A percentile compares a stretch with the other conserved stretches of the same genome.
Conservation (phyloP, 2,888 invertebrate genomes). For the Serripes groenlandicus region DNA sequence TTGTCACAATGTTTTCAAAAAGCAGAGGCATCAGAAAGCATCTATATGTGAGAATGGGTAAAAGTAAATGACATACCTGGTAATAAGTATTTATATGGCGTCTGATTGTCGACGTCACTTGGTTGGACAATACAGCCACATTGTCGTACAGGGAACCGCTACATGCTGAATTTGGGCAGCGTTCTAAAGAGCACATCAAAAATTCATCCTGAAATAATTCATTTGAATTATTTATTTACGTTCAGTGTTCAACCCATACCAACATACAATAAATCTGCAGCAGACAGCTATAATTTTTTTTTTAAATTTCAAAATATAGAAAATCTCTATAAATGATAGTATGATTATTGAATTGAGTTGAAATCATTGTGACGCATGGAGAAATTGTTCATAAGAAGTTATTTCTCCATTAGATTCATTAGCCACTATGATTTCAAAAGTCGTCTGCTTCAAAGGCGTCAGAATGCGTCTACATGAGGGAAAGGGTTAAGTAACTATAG, state of each 20-base stretch:
- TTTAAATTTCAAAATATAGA: too few relatives aligned
- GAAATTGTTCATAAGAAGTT: too few relatives aligned
- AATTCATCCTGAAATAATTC: conserved; percentile 80
- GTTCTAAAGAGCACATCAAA: conserved; percentile 87
- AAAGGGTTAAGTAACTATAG: too few relatives aligned
- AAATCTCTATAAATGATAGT: too few relatives aligned
- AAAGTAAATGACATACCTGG: conserved; percentile 85
- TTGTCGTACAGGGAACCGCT: conserved; percentile 89
- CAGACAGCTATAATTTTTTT: too few relatives aligned
- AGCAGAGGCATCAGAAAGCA: neutral
- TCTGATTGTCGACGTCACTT: conserved; percentile 90
- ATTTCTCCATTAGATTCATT: too few relatives aligned
- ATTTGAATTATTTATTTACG: neutral
- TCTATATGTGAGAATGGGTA: neutral
- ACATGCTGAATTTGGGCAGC: conserved; percentile 91
- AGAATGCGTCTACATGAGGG: too few relatives aligned
- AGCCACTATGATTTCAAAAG: too few relatives aligned
- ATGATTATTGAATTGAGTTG: too few relatives aligned
- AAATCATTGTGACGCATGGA: too few relatives aligned
- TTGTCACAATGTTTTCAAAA: neutral
- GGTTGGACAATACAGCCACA: conserved; percentile 91
- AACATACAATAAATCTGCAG: too few relatives aligned
- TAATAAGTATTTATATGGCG: conserved; percentile 92
- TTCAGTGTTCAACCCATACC: neutral
- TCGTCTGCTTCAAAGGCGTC: too few relatives aligned